Conservation (phyloP, 2,113 vertebrate species). For the Myanophis thanlyinensis region DNA sequence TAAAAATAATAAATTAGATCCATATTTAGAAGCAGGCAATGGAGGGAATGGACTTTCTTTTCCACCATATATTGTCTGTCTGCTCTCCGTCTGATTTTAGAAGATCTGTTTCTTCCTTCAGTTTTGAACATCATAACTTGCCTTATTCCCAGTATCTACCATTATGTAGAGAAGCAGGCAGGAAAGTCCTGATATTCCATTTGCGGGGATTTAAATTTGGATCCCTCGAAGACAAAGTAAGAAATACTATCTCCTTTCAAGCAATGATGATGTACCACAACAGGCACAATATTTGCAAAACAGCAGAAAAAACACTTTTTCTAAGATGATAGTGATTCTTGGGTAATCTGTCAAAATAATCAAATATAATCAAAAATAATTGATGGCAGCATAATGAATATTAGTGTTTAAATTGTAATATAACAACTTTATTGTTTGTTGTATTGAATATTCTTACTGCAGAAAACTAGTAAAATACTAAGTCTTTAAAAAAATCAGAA, state of each 20-base stretch:
- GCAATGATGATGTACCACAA: not conserved
- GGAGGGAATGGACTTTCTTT: not conserved
- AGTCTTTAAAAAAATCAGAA: not conserved
- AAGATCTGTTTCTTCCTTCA: not conserved
- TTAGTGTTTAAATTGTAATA: not conserved
- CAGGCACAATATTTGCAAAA: not conserved
- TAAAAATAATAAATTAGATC: not conserved
- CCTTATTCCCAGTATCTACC: not conserved
- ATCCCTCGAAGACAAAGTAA: not conserved
- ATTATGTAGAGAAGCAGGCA: not conserved
- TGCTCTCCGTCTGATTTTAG: not conserved
- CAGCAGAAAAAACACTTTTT: not conserved
- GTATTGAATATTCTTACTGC: not conserved
- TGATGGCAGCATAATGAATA: not conserved
- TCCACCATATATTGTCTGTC: not conserved
- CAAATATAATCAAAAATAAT: not conserved
- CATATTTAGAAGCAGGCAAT: not conserved
- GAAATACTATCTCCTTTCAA: not conserved
- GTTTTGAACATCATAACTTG: not conserved
- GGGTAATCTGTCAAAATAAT: no score
- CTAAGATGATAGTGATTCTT: not conserved
- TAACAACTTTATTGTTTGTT: not conserved
- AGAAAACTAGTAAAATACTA: not conserved
- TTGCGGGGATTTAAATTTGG: not conserved
- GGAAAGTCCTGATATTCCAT: not conserved